Evolutionary conservation across 35 echinoderm and acorn worm genomes (phyloP).

Genomic region (Heliocidaris erythrogramma): DNA sequence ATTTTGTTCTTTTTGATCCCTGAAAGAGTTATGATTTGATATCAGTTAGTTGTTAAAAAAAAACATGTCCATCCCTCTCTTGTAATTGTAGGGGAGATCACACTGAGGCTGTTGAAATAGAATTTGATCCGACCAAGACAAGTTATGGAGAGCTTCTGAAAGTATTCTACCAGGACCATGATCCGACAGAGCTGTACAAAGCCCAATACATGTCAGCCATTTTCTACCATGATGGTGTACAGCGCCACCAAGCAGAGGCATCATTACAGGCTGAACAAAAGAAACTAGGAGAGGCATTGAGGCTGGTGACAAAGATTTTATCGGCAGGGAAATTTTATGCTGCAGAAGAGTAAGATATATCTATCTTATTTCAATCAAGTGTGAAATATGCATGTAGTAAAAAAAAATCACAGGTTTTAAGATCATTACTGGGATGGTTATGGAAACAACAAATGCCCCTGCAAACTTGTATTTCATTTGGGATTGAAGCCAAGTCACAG

Average conservation of each 20-base stretch:
- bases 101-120: constrained; percentile 82
- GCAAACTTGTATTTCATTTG: no score
- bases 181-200: constrained; percentile 61
- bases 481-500: no score
- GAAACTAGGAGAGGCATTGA: constrained; percentile 26
- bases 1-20: neutral
- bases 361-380: no score
- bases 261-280: constrained; percentile 50
- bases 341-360: constrained; percentile 74
- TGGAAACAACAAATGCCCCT: no score
- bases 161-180: constrained; percentile 74
- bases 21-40: neutral
- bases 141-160: constrained; percentile 54
- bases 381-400: neutral
- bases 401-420: no score
- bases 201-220: constrained; percentile 88
- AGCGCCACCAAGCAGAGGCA: constrained; percentile 60
- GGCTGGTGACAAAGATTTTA: constrained; percentile 66
- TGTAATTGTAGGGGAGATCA: constrained; percentile 69
- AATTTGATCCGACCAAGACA: constrained; percentile 72
- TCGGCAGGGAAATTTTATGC: constrained; percentile 70
- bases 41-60: no score
- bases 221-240: constrained; percentile 71
- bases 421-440: no score
- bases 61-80: no score